Conservation (phyloP, 2,113 vertebrate species). For the Columba livia region DNA sequence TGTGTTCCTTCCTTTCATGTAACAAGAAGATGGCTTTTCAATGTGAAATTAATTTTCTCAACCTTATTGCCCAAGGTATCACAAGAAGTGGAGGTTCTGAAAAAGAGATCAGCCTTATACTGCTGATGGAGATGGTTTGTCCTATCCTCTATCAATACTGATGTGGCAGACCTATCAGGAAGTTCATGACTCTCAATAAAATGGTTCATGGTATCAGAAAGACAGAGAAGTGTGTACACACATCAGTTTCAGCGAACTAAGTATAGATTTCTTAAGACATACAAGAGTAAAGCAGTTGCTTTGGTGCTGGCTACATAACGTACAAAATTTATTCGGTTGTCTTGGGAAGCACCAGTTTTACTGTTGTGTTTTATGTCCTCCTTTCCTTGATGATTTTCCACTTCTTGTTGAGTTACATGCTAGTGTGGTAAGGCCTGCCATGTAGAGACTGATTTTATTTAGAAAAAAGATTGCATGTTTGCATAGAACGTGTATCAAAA, state of each 20-base stretch:
- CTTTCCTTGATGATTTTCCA: not conserved
- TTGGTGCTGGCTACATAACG: not conserved
- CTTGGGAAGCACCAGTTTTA: not conserved
- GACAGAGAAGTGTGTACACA: not conserved
- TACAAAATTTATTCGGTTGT: not conserved
- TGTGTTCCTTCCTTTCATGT: not conserved
- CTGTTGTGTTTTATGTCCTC: not conserved
- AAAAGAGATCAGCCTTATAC: not conserved
- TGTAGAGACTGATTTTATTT: not conserved
- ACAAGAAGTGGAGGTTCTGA: not conserved
- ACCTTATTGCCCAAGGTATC: not conserved
- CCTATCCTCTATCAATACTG: not conserved
- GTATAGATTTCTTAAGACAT: not conserved
- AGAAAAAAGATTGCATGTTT: not conserved
- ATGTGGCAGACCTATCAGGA: not conserved
- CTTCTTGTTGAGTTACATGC: not conserved
- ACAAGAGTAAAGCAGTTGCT: not conserved
- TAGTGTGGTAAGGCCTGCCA: not conserved
- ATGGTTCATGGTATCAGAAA: not conserved
- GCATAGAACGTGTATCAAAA: not conserved
- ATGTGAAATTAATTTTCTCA: not conserved
- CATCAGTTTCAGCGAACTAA: not conserved
- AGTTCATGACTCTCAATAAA: not conserved
- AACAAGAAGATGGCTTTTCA: not conserved
- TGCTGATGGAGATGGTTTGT: not conserved